phyloP scores from a whole-genome alignment of 2,888 invertebrate genomes.

The Orchesella flavescens region DNA sequence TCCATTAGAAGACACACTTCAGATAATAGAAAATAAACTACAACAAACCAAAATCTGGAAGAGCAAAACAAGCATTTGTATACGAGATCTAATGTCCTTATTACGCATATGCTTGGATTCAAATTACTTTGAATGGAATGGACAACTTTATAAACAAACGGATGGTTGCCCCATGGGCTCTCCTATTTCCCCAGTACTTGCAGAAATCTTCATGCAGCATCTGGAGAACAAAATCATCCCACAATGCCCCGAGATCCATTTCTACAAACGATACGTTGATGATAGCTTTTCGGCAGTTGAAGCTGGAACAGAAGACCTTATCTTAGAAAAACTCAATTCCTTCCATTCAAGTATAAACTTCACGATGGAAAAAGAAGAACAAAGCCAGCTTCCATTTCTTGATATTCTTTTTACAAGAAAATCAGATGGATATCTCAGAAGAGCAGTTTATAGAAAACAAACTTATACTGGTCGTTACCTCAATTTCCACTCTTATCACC shows the following conservation, averaged over 20 bases:
- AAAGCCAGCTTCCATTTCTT: conserved; percentile 14
- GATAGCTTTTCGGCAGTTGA: background rate
- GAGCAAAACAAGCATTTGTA: background rate
- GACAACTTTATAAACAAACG: background rate
- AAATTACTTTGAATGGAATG: background rate
- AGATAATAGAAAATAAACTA: background rate
- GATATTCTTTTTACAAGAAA: conserved; percentile 20
- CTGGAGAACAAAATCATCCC: background rate
- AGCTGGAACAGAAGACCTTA: background rate
- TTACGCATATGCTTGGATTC: background rate
- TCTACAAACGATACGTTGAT: background rate
- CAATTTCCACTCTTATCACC: conserved; percentile 24
- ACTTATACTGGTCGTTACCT: conserved; percentile 35
- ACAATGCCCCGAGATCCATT: background rate
- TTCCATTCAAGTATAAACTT: conserved; percentile 33
- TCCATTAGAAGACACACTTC: background rate
- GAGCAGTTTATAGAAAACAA: conserved; percentile 22
- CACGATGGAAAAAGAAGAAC: conserved; percentile 35
- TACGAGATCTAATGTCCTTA: background rate
- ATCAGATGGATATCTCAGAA: background rate
- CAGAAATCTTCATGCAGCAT: conserved; percentile 14
- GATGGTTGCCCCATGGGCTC: conserved; percentile 17
- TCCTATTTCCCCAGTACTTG: conserved; percentile 15
- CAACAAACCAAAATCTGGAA: background rate
- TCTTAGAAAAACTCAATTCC: background rate